Percentiles rank a stretch among this genome's conserved stretches.
Conservation (phyloP, 2,888 invertebrate species). For the Hyposoter dolosus region DNA sequence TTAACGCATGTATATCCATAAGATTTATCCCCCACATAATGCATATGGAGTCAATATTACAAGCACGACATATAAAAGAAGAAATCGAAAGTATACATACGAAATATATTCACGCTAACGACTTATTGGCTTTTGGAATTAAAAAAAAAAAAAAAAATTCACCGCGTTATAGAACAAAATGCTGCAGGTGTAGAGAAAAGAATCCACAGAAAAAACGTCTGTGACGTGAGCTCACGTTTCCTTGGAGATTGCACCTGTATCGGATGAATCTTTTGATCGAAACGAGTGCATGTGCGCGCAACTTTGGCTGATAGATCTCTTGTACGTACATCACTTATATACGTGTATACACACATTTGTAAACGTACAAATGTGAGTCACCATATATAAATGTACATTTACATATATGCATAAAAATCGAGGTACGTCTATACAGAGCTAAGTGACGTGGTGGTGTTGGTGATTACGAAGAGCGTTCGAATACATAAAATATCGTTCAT, state of each 20-base stretch:
- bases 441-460: conserved; percentile 3
- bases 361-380: neutral
- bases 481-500: conserved; percentile 28
- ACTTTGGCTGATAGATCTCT: conserved; percentile 26
- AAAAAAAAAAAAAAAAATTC: conserved; percentile 8
- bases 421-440: neutral
- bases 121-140: conserved; percentile 62
- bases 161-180: conserved; percentile 48
- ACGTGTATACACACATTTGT: neutral
- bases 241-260: conserved; percentile 60
- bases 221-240: conserved; percentile 35
- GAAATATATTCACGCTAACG: conserved; percentile 59
- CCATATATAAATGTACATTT: neutral
- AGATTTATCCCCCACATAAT: conserved; percentile 3
- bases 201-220: conserved; percentile 27
- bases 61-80: conserved; percentile 25
- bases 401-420: neutral
- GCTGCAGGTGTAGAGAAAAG: conserved; percentile 58
- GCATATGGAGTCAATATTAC: conserved; percentile 20
- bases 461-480: conserved; percentile 29
- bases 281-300: conserved; percentile 16
- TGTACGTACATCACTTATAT: neutral
- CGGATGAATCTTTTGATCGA: conserved; percentile 49
- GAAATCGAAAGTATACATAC: conserved; percentile 1
- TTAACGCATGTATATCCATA: neutral